Conservation (phyloP, 2,797 vertebrate species). For the Galaxias olidus region DNA sequence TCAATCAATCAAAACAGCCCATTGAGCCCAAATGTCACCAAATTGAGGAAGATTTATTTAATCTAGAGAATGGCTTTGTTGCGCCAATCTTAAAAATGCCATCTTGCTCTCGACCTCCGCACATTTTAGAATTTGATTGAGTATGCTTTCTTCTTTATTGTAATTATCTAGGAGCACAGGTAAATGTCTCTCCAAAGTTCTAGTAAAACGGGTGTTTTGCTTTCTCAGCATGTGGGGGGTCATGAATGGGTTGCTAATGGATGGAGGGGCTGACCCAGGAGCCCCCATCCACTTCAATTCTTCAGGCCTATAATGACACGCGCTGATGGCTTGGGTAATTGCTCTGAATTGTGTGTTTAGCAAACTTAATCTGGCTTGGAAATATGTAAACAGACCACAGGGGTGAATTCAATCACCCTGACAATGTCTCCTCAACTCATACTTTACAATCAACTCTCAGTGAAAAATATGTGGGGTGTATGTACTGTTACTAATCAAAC, state of each 20-base stretch:
- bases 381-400: slow-evolving; percentile 66
- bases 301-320: slow-evolving; percentile 35
- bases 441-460: slow-evolving; percentile 40
- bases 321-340: slow-evolving; percentile 50
- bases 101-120: background rate
- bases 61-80: slow-evolving; percentile 9
- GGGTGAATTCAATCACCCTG: slow-evolving; percentile 53
- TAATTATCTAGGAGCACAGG: background rate
- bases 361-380: slow-evolving; percentile 65
- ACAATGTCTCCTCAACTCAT: slow-evolving; percentile 47
- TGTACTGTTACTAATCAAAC: slow-evolving; percentile 27
- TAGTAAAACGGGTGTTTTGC: slow-evolving; percentile 16
- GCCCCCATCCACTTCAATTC: slow-evolving; percentile 9
- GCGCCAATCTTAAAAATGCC: slow-evolving; percentile 10
- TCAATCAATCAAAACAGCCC: slow-evolving; percentile 25
- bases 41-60: slow-evolving; percentile 24
- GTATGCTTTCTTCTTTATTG: background rate
- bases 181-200: slow-evolving; percentile 7
- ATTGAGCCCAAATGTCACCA: slow-evolving; percentile 44
- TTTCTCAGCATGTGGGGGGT: slow-evolving; percentile 21
- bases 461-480: slow-evolving; percentile 27
- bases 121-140: background rate
- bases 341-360: slow-evolving; percentile 66
- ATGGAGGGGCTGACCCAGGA: slow-evolving; percentile 20
- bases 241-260: slow-evolving; percentile 28